Percentiles rank a stretch among this genome's conserved stretches.
phyloP scores from a whole-genome alignment of 2,888 invertebrate genomes.

The Mythimna loreyi region DNA sequence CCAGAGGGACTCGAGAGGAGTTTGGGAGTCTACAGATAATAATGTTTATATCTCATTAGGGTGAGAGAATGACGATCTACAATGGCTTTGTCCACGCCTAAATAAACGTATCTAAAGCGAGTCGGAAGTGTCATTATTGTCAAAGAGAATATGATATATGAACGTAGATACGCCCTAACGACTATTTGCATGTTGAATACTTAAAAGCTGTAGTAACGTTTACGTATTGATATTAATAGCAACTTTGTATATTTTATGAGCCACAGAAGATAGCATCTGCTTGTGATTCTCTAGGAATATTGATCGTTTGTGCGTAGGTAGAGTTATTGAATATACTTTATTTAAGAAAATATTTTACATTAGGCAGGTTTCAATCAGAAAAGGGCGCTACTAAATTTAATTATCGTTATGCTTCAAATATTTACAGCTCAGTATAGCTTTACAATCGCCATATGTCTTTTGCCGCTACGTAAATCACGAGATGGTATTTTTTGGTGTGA shows the following conservation, averaged over 20 bases:
- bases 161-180: conserved; percentile 36
- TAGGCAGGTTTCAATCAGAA: neutral
- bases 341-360: neutral
- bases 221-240: neutral
- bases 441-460: conserved; percentile 24
- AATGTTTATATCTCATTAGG: conserved; percentile 61
- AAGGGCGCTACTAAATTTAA: neutral
- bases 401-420: neutral
- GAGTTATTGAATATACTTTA: too few species aligned
- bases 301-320: neutral
- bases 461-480: conserved; percentile 40
- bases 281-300: conserved; percentile 13
- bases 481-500: conserved; percentile 52
- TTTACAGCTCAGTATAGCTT: neutral
- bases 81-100: conserved; percentile 48
- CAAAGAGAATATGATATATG: conserved; percentile 52
- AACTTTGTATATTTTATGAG: conserved; percentile 10
- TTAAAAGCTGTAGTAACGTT: conserved; percentile 12
- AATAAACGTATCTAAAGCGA: conserved; percentile 52
- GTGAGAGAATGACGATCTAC: conserved; percentile 46
- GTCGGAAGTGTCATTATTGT: conserved; percentile 47
- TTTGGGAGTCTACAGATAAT: conserved; percentile 58
- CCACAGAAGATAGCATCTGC: neutral
- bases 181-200: conserved; percentile 36
- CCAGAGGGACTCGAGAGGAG: conserved; percentile 37